These are phyloP conservation scores for Ceyx margarethae DNA, from an alignment of 2,113 vertebrate genomes.

Conservation along the genomic window DNA sequence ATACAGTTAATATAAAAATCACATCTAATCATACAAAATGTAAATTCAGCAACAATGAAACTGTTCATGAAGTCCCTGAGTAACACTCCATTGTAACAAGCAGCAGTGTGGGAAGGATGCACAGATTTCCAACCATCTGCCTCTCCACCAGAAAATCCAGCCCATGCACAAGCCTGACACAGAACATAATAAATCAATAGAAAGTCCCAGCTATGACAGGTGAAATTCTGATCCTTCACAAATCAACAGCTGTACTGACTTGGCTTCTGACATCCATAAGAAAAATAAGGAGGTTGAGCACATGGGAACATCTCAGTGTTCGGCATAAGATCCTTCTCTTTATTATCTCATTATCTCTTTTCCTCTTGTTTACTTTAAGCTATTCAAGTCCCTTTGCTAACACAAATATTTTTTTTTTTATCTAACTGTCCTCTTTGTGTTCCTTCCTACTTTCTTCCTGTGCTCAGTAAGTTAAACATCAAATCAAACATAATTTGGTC, in stretches of 20 bases:
- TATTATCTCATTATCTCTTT: neutral
- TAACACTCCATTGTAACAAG: neutral
- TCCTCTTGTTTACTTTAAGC: neutral
- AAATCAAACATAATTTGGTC: neutral
- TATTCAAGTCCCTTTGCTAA: neutral
- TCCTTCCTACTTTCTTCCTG: neutral
- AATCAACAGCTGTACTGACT: neutral
- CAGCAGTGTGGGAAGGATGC: neutral
- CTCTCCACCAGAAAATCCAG: neutral
- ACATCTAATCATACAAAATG: neutral
- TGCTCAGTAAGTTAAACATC: neutral
- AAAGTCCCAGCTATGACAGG: neutral
- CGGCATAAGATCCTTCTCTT: neutral
- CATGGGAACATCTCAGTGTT: neutral
- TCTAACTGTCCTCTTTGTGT: neutral
- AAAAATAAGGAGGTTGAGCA: neutral
- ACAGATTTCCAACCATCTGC: neutral
- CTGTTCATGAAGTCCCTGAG: neutral
- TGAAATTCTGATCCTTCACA: neutral
- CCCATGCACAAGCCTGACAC: neutral
- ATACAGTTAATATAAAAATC: neutral
- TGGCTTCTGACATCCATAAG: neutral
- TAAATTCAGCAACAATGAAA: neutral
- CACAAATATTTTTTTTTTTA: neutral
- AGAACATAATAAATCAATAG: neutral